Percentiles rank a stretch among this genome's conserved stretches.
Conservation (phyloP, 2,113 vertebrate genomes). For the Triplophysa dalaica region DNA sequence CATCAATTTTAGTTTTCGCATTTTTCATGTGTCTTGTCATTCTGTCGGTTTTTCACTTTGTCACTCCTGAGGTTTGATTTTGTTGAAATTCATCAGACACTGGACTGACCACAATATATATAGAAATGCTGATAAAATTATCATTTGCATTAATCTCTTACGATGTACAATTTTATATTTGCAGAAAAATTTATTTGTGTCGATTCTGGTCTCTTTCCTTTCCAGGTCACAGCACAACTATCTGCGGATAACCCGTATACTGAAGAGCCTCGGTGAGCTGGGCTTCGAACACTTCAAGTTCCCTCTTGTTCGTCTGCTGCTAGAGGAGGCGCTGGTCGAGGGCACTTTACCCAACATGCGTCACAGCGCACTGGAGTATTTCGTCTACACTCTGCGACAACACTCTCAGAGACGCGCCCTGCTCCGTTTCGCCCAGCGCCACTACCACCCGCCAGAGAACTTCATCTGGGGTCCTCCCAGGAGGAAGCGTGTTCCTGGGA, state of each 20-base stretch:
- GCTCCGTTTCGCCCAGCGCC: conserved; percentile 85
- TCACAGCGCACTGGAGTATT: conserved; percentile 95
- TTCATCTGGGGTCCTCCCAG: conserved; percentile 94
- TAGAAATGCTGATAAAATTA: no score
- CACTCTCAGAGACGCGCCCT: conserved; percentile 86
- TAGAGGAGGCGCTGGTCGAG: conserved; percentile 88
- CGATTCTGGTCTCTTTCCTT: conserved; percentile 17
- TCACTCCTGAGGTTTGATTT: no score
- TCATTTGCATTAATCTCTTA: no score
- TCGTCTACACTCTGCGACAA: conserved; percentile 90
- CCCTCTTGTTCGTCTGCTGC: conserved; percentile 88
- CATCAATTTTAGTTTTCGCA: no score
- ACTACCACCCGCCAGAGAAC: conserved; percentile 87
- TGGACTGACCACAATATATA: no score
- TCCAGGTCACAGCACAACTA: conserved; percentile 97
- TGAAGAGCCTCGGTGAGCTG: conserved; percentile 96
- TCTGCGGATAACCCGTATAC: conserved; percentile 94
- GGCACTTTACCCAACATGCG: conserved; percentile 90
- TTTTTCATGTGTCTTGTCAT: no score
- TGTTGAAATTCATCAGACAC: no score
- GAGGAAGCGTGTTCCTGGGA: conserved; percentile 41
- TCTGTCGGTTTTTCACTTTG: no score
- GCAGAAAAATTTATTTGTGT: no score
- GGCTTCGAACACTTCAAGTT: conserved; percentile 95
- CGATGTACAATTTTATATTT: no score